These are phyloP conservation scores for Ptychadena robeensis DNA, from an alignment of 2,797 vertebrate genomes.

Conservation along the genomic window DNA sequence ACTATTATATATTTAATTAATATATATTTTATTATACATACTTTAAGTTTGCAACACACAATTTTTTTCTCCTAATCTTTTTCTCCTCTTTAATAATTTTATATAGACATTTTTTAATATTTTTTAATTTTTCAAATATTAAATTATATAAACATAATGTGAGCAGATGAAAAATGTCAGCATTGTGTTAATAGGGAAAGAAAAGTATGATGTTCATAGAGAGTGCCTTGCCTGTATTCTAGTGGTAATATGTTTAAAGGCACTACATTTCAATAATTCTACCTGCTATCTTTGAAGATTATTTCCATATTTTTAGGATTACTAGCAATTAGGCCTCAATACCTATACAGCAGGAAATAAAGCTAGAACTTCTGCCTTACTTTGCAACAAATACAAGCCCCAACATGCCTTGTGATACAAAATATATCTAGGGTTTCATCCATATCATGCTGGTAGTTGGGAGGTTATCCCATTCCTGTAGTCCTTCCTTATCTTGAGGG, in stretches of 20 bases:
- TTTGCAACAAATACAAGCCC: too few species aligned
- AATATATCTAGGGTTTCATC: neutral
- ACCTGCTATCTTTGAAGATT: too few species aligned
- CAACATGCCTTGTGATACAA: neutral
- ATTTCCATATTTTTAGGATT: neutral
- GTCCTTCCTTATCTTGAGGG: neutral
- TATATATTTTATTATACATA: neutral
- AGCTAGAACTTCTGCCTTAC: too few species aligned
- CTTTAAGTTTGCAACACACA: neutral
- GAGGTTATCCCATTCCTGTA: neutral
- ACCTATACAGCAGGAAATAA: neutral
- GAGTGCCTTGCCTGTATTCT: neutral
- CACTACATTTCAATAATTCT: too few species aligned
- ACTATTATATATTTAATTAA: neutral
- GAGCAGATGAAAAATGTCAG: neutral
- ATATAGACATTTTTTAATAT: neutral
- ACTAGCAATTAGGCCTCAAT: neutral
- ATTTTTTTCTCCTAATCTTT: neutral
- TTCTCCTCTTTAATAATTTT: too few species aligned
- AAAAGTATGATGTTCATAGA: neutral
- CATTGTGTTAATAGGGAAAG: neutral
- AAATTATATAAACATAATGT: neutral
- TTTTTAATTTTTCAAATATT: too few species aligned
- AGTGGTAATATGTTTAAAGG: neutral
- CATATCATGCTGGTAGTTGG: neutral